Evolutionary conservation across 23 tunicate genomes (phyloP), one percentile per base, ranked within the genome.

Genomic region (Phallusia fumigata): DNA sequence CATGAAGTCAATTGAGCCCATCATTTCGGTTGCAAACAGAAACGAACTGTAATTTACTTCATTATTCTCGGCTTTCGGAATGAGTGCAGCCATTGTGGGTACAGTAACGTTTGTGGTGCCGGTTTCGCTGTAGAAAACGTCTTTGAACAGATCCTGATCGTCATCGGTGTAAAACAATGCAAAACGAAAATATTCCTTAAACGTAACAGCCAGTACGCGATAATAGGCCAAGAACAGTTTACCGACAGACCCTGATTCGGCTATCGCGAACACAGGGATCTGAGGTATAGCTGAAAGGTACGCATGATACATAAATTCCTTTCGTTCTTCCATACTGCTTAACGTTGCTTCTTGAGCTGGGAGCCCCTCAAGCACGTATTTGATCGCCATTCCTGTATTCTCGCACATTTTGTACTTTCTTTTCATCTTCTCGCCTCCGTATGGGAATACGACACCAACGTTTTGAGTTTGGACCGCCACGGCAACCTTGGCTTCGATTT

Each of bases 381-480:
- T 58, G 69, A 58, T 58, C 11, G 28, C 69, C 69, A 58, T 58
- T 3, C 69, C 69, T 6, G 69, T 58, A 58, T 58, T 58, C 16
- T 58, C 69, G 28, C 69, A 58, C 3, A 58, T 13, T 58, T 58
- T 58, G 69, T 58, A 58, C 28, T 58, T 58, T 24, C 69, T 58
- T 58, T 58, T 58, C 69, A 58, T 58, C 13, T 58, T 58, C 13
- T 58, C 69, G 69, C 69, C 69, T 11, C 69, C 69, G 28, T 58
- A 13, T 58, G 69, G 69, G 13, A 58, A 58, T 24, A 58, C 69
- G 16, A 58, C 28, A 58, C 69, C 69, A 6, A 58, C 13, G 69
- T 22, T 58, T 58, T 22, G 26, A 21, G 26, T 58, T 1, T 21
- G 11, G 28, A 58, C 13, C 28, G 69, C 3, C 26, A 22, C 69